These are phyloP conservation scores for Epistrophella euchroma DNA, from an alignment of 2,888 invertebrate species.

Conservation along the genomic window DNA sequence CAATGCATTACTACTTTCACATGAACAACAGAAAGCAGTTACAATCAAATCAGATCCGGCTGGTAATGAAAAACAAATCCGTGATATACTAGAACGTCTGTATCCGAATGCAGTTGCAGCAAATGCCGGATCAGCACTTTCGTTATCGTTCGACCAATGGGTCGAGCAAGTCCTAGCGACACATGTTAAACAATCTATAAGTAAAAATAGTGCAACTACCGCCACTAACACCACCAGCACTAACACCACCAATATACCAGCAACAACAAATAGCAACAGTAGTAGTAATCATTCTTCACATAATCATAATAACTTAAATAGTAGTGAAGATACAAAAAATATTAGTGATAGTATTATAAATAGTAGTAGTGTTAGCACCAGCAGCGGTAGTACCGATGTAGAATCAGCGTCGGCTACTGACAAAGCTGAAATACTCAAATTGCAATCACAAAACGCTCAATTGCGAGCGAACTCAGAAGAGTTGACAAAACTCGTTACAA, in stretches of 20 bases:
- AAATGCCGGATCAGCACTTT: conserved; percentile 80
- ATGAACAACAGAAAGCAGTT: conserved; percentile 57
- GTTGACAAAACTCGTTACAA: conserved; percentile 90
- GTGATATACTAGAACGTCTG: conserved; percentile 82
- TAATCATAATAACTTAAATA: conserved; percentile 77
- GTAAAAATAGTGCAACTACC: conserved; percentile 73
- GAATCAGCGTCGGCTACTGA: conserved; percentile 73
- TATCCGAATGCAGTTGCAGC: conserved; percentile 82
- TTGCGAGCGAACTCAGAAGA: conserved; percentile 87
- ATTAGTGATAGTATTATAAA: conserved; percentile 81
- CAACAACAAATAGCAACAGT: conserved; percentile 78
- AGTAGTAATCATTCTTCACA: conserved; percentile 78
- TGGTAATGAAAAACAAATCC: conserved; percentile 81
- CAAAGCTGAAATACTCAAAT: conserved; percentile 80
- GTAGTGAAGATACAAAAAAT: conserved; percentile 77
- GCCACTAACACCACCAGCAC: conserved; percentile 76
- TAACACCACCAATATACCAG: conserved; percentile 80
- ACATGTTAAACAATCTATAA: conserved; percentile 80
- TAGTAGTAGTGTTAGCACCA: conserved; percentile 80
- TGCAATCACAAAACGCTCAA: conserved; percentile 87
- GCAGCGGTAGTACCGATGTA: conserved; percentile 76
- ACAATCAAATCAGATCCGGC: conserved; percentile 61
- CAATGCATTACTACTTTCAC: conserved; percentile 75
- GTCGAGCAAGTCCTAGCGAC: conserved; percentile 82
- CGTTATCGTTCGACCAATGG: conserved; percentile 82